Evolutionary conservation across 1,140 invertebrate genomes (phyloP).

Genomic region (Lordiphosa mommai): DNA sequence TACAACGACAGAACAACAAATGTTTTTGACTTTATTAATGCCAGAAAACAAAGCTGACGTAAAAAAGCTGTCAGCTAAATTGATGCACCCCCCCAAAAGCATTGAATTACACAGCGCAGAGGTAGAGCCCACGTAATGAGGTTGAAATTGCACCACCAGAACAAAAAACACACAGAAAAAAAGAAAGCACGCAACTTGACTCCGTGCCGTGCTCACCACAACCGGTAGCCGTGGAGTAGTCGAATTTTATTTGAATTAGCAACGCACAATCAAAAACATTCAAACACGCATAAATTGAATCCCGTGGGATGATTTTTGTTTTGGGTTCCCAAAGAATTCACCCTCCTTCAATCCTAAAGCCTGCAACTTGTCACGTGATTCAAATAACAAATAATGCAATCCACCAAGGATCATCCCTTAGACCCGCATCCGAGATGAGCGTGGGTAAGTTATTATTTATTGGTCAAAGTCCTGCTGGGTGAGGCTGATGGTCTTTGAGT

Average conservation of each 20-base stretch:
- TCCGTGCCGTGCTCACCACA: constrained; percentile 43
- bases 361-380: constrained; percentile 74
- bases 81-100: constrained; percentile 39
- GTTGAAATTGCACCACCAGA: constrained; percentile 56
- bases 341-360: constrained; percentile 22
- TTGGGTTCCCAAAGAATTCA: constrained; percentile 41
- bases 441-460: constrained; percentile 65
- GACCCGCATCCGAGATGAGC: constrained; percentile 16
- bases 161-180: constrained; percentile 8
- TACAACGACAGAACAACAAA: constrained; percentile 12
- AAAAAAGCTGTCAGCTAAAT: constrained; percentile 55
- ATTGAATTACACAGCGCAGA: constrained; percentile 25
- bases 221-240: constrained; percentile 25
- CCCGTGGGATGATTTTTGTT: constrained; percentile 72
- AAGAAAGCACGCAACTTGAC: constrained; percentile 31
- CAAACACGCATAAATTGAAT: constrained; percentile 78
- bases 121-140: constrained; percentile 56
- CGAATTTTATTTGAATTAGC: constrained; percentile 75
- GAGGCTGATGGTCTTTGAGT: too few relatives aligned
- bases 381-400: constrained; percentile 68
- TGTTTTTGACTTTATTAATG: constrained; percentile 53
- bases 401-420: constrained; percentile 61
- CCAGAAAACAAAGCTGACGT: constrained; percentile 24
- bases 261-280: constrained; percentile 75
- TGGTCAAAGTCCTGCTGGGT: constrained; percentile 29